Conservation (phyloP, 2,888 invertebrate genomes). For the Dione vanillae region DNA sequence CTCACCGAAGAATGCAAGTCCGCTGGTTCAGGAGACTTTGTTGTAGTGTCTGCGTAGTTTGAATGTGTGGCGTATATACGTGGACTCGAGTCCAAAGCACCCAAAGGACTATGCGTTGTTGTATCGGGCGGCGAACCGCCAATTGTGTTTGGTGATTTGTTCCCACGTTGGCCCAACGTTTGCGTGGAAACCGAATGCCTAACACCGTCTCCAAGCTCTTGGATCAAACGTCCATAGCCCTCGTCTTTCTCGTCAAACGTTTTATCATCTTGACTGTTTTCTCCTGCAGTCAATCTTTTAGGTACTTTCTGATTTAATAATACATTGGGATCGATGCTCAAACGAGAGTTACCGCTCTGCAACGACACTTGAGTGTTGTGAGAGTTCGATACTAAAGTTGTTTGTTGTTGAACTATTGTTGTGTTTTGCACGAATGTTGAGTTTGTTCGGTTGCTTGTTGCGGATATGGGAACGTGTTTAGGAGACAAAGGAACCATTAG, state of each 20-base stretch:
- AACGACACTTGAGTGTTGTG: constrained; percentile 72
- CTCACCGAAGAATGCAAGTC: constrained; percentile 75
- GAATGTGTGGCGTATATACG: constrained; percentile 57
- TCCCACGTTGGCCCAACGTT: constrained; percentile 80
- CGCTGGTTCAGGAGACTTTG: constrained; percentile 74
- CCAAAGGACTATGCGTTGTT: constrained; percentile 92
- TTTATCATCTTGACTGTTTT: constrained; percentile 46
- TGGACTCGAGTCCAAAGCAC: constrained; percentile 74
- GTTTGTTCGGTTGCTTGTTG: constrained; percentile 84
- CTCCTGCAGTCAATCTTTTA: constrained; percentile 51
- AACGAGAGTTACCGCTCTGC: constrained; percentile 67
- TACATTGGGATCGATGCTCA: constrained; percentile 86
- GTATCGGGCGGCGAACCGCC: constrained; percentile 89
- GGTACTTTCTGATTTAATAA: constrained; percentile 66
- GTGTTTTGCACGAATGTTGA: constrained; percentile 93
- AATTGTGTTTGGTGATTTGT: constrained; percentile 61
- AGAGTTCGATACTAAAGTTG: constrained; percentile 90
- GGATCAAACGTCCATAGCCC: constrained; percentile 59
- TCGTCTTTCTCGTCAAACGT: constrained; percentile 49
- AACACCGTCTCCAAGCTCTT: constrained; percentile 54
- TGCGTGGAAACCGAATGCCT: constrained; percentile 91
- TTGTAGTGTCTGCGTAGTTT: constrained; percentile 76
- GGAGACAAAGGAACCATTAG: constrained; percentile 88
- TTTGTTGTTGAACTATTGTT: constrained; percentile 92
- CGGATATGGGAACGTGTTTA: constrained; percentile 83